A percentile compares a stretch with the other conserved stretches of the same genome.
phyloP scores from a whole-genome alignment of 2,113 vertebrate species.

The Festucalex cinctus region DNA sequence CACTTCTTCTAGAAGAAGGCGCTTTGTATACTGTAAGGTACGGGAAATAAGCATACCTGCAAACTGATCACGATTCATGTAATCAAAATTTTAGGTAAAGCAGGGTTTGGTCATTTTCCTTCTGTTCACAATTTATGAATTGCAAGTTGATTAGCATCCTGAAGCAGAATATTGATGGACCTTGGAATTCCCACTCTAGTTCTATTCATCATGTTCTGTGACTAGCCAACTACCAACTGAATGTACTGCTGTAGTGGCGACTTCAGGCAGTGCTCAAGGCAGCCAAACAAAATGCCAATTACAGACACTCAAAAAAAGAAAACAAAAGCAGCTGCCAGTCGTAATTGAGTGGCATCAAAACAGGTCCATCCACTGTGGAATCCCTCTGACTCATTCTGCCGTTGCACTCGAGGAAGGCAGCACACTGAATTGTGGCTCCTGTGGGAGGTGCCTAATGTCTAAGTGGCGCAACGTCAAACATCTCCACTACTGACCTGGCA shows the following conservation, averaged over 20 bases:
- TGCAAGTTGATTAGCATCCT: neutral
- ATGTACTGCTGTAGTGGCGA: neutral
- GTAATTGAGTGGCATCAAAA: slow-evolving; percentile 46
- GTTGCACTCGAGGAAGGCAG: slow-evolving; percentile 31
- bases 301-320: slow-evolving; percentile 34
- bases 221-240: neutral
- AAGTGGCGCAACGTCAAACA: neutral
- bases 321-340: slow-evolving; percentile 43
- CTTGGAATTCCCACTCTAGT: no score
- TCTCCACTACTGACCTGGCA: slow-evolving; percentile 81
- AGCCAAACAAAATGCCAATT: slow-evolving; percentile 14
- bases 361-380: slow-evolving; percentile 13
- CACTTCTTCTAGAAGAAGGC: neutral
- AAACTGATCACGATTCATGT: neutral
- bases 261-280: slow-evolving; percentile 8
- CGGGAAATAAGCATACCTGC: no score
- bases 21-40: neutral
- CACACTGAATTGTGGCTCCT: neutral
- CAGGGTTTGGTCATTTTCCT: neutral
- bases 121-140: neutral
- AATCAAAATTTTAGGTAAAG: neutral
- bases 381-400: slow-evolving; percentile 35
- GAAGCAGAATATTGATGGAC: neutral
- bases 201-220: no score
- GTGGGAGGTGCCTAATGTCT: neutral